A percentile compares a stretch with the other conserved stretches of the same genome.
These are phyloP conservation scores for Sphaeramia orbicularis DNA, from an alignment of 2,797 vertebrate genomes.

Conservation along the genomic window DNA sequence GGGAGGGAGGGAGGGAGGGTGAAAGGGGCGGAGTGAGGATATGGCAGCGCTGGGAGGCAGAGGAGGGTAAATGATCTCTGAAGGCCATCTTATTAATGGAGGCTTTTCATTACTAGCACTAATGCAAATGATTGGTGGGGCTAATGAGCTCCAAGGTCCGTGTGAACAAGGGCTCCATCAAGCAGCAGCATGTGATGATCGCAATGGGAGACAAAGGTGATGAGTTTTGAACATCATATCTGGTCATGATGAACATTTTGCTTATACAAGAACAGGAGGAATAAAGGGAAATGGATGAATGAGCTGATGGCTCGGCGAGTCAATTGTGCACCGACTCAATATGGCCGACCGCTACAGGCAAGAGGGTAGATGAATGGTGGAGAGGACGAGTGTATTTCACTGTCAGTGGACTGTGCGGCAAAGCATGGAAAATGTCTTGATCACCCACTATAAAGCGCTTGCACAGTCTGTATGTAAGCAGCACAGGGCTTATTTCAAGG, in stretches of 20 bases:
- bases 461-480: conserved; percentile 19
- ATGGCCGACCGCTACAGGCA: conserved; percentile 65
- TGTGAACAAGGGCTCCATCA: conserved; percentile 55
- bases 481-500: no score
- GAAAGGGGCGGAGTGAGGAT: conserved; percentile 32
- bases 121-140: conserved; percentile 78
- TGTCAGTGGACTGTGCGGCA: conserved; percentile 56
- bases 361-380: conserved; percentile 56
- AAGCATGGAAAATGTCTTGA: conserved; percentile 67
- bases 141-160: conserved; percentile 76
- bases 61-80: conserved; percentile 79
- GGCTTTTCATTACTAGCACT: conserved; percentile 79
- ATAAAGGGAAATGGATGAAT: conserved; percentile 59
- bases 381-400: conserved; percentile 55
- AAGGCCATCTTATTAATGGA: conserved; percentile 82
- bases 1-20: background rate
- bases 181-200: conserved; percentile 62
- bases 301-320: conserved; percentile 64
- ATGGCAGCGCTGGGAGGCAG: conserved; percentile 61
- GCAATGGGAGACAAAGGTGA: conserved; percentile 64
- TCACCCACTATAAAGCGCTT: conserved; percentile 39
- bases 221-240: conserved; percentile 65
- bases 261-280: conserved; percentile 63
- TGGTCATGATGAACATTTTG: conserved; percentile 63
- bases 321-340: conserved; percentile 62